Percentiles rank a stretch among this genome's conserved stretches.
phyloP scores from a whole-genome alignment of 92 coral and sea anemone species.

The Porites rus region DNA sequence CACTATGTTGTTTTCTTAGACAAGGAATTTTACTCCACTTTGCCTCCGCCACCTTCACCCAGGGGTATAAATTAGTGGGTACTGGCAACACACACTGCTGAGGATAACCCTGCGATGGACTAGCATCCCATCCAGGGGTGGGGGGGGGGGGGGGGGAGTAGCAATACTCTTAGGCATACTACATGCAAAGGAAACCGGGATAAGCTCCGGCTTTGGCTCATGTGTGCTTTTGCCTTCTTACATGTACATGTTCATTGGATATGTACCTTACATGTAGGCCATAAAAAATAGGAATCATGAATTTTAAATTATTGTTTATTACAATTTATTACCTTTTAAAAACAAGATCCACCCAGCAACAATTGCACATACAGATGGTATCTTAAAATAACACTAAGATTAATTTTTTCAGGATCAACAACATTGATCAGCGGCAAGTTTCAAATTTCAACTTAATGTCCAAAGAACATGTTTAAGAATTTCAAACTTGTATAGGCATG shows the following conservation, averaged over 20 bases:
- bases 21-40: neutral
- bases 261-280: neutral
- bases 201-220: neutral
- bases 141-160: neutral
- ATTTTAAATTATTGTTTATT: no score
- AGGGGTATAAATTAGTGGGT: neutral
- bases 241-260: no score
- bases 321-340: no score
- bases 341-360: no score
- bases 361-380: neutral
- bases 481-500: no score
- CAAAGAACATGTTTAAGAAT: no score
- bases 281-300: no score
- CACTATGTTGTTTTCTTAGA: neutral
- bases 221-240: no score
- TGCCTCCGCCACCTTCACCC: neutral
- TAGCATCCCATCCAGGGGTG: neutral
- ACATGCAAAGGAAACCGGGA: neutral
- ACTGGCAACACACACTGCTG: neutral
- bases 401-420: neutral
- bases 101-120: neutral
- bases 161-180: neutral
- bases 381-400: neutral
- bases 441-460: neutral
- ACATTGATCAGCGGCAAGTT: neutral